These are phyloP conservation scores for Eupithecia dodoneata DNA, from an alignment of 2,888 invertebrate species.

Conservation along the genomic window DNA sequence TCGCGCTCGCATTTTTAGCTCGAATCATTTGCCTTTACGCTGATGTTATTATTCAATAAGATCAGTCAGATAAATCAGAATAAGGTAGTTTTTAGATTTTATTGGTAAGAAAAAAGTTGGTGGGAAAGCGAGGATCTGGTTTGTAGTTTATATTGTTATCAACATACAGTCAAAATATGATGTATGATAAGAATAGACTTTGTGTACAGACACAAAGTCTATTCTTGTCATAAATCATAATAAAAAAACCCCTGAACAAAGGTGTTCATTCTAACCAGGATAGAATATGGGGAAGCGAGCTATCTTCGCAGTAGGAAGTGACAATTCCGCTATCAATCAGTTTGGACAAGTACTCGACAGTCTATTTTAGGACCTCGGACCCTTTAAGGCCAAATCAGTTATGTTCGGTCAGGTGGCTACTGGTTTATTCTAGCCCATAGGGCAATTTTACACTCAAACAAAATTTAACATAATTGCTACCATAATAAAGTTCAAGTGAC, in stretches of 20 bases:
- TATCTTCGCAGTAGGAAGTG: slow-evolving; percentile 49
- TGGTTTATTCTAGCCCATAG: slow-evolving; percentile 20
- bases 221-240: background rate
- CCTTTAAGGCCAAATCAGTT: slow-evolving; percentile 45
- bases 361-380: slow-evolving; percentile 43
- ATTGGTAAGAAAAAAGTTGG: too few relatives aligned
- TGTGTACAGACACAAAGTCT: background rate
- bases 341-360: slow-evolving; percentile 21
- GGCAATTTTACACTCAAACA: slow-evolving; percentile 1
- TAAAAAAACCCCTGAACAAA: background rate
- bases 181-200: background rate
- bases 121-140: background rate
- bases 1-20: background rate
- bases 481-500: background rate
- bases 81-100: too few relatives aligned
- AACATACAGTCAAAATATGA: background rate
- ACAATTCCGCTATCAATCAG: slow-evolving; percentile 60
- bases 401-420: slow-evolving; percentile 28
- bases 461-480: background rate
- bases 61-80: too few relatives aligned
- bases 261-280: background rate
- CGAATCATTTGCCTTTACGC: background rate
- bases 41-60: background rate
- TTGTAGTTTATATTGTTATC: background rate
- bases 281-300: slow-evolving; percentile 24